These are phyloP conservation scores for Squalus acanthias DNA, from an alignment of 2,797 vertebrate species.

Conservation along the genomic window DNA sequence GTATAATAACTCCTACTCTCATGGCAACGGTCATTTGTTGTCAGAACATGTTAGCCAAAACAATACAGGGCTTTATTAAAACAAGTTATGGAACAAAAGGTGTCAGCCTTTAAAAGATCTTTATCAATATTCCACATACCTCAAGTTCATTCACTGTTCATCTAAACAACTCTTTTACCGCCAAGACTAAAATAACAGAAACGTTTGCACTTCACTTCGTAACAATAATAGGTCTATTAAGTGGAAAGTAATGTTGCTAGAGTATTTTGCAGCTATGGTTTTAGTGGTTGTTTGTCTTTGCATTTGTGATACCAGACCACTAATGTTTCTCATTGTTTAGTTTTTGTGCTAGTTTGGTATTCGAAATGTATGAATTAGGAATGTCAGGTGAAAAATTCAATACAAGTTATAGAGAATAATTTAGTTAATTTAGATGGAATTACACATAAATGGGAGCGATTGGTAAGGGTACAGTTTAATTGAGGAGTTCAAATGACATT, in stretches of 20 bases:
- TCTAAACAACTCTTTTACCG: neutral
- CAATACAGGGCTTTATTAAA: neutral
- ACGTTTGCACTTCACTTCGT: neutral
- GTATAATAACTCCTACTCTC: neutral
- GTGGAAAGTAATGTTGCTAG: neutral
- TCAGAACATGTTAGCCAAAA: neutral
- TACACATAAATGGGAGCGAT: neutral
- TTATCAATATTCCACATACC: neutral
- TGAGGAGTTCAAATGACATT: neutral
- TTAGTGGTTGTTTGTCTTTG: neutral
- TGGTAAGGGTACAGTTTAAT: neutral
- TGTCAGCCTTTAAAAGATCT: neutral
- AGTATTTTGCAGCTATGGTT: neutral
- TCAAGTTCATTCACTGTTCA: neutral
- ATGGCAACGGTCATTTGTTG: neutral
- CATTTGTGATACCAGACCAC: neutral
- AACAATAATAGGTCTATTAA: neutral
- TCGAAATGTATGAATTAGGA: neutral
- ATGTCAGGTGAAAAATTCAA: neutral
- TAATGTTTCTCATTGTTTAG: neutral
- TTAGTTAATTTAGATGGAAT: neutral
- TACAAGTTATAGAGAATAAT: neutral
- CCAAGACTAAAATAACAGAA: neutral
- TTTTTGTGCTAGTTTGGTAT: neutral
- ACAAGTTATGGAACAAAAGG: neutral